These are phyloP conservation scores for Aldrovandia affinis DNA, from an alignment of 2,797 vertebrate genomes.

Conservation along the genomic window DNA sequence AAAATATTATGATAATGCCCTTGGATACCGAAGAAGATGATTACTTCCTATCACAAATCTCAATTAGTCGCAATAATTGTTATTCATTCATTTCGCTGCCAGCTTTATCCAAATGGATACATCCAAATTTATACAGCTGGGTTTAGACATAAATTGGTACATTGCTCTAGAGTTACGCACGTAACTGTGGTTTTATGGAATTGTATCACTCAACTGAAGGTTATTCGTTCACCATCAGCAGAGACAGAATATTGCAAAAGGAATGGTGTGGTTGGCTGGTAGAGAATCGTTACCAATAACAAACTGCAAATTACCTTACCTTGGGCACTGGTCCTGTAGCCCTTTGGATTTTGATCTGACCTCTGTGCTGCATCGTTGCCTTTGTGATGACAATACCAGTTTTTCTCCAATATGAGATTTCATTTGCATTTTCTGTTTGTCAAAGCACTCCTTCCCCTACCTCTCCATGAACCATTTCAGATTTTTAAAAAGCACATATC, in stretches of 20 bases:
- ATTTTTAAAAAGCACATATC: conserved; percentile 35
- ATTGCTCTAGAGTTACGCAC: neutral
- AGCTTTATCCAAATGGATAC: neutral
- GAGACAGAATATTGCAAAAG: neutral
- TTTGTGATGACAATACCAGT: neutral
- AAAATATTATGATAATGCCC: neutral
- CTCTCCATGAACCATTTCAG: conserved; percentile 32
- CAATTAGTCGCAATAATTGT: neutral
- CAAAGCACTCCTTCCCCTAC: neutral
- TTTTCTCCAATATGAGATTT: neutral
- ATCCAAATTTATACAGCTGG: conserved; percentile 11
- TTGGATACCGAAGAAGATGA: conserved; percentile 10
- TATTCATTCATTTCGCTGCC: conserved; percentile 11
- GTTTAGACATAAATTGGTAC: neutral
- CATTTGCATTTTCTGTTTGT: neutral
- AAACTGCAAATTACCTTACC: neutral
- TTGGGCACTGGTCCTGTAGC: neutral
- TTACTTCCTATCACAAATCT: conserved; percentile 13
- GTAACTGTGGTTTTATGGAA: neutral
- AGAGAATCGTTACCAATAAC: neutral
- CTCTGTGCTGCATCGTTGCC: neutral
- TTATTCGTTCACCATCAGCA: neutral
- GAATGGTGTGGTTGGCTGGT: neutral
- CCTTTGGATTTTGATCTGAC: neutral
- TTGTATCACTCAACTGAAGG: neutral